A percentile compares a stretch with the other conserved stretches of the same genome.
Evolutionary conservation across 2,888 invertebrate species (phyloP).

Genomic region (Mimas tiliae): DNA sequence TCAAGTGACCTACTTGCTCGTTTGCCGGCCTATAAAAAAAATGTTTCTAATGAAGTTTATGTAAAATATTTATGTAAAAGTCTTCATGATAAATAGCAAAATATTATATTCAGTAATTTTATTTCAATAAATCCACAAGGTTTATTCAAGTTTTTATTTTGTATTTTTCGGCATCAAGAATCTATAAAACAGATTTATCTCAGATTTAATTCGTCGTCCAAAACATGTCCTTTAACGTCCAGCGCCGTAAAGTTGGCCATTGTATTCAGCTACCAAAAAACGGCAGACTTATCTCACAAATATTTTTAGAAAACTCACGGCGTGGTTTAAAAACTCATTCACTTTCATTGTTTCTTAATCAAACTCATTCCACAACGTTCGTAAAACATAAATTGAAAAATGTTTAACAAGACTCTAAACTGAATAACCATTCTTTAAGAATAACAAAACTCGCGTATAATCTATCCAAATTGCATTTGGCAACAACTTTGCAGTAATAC

Average conservation of each 20-base stretch:
- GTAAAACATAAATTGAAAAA: background rate
- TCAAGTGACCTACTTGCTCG: no score
- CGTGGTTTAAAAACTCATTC: slow-evolving; percentile 10
- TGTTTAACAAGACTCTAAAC: background rate
- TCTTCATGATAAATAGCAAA: no score
- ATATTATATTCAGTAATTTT: no score
- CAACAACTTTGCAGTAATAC: slow-evolving; percentile 77
- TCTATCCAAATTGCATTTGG: slow-evolving; percentile 68
- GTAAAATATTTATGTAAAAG: no score
- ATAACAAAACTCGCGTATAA: slow-evolving; percentile 1
- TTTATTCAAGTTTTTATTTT: background rate
- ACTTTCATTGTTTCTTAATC: slow-evolving; percentile 1
- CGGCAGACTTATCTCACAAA: background rate
- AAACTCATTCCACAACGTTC: background rate
- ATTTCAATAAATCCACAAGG: background rate
- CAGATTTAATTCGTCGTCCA: background rate
- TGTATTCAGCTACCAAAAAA: background rate
- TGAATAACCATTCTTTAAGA: background rate
- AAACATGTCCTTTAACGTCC: slow-evolving; percentile 22
- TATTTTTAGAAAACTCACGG: slow-evolving; percentile 11
- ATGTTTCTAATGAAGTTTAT: no score
- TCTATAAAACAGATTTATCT: slow-evolving; percentile 1
- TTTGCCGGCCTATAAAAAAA: no score
- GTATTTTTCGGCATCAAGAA: background rate
- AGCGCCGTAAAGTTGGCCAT: background rate